Evolutionary conservation across 2,888 invertebrate genomes (phyloP).

Genomic region (Pemphredon lugubris): DNA sequence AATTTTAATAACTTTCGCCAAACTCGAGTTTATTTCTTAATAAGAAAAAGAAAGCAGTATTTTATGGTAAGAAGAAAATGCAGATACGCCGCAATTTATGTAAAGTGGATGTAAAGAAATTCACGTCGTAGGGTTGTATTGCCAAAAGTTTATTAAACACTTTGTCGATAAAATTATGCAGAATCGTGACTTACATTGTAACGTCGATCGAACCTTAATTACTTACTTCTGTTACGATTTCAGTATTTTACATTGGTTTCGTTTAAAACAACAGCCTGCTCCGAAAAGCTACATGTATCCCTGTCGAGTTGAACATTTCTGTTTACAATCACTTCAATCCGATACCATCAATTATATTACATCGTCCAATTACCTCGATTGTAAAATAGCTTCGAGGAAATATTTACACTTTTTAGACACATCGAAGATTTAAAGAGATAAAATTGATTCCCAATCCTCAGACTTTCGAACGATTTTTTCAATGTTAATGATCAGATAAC

Average conservation of each 20-base stretch:
- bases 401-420: too few species aligned
- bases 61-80: background rate
- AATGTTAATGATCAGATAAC: too few species aligned
- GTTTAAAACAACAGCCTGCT: background rate
- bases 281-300: background rate
- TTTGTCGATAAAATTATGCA: background rate
- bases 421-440: too few species aligned
- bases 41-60: too few species aligned
- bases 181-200: conserved; percentile 22
- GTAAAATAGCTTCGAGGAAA: too few species aligned
- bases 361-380: too few species aligned
- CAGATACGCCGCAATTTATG: background rate
- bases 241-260: background rate
- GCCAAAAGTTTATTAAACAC: conserved; percentile 49
- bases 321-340: background rate
- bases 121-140: conserved; percentile 5
- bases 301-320: background rate
- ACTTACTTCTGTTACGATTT: background rate
- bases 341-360: too few species aligned
- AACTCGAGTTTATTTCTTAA: background rate
- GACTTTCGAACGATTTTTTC: too few species aligned
- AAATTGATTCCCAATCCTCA: too few species aligned
- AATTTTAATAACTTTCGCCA: background rate
- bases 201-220: conserved; percentile 41
- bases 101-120: background rate